A percentile compares a stretch with the other conserved stretches of the same genome.
phyloP scores from a whole-genome alignment of 2,113 vertebrate species.

The Phocoena phocoena region DNA sequence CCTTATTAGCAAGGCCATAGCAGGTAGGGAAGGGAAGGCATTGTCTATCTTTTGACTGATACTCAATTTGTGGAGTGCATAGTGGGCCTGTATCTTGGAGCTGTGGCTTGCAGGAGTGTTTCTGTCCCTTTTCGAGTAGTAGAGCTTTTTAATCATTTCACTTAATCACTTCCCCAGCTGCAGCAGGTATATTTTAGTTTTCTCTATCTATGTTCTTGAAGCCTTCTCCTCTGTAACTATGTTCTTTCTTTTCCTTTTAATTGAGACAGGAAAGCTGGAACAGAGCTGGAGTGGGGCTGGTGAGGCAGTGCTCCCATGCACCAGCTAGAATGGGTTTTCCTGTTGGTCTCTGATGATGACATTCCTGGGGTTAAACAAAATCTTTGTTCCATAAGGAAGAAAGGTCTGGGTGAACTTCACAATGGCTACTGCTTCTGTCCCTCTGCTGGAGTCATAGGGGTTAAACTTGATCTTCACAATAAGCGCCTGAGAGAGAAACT shows the following conservation, averaged over 20 bases:
- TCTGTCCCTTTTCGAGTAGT: background rate
- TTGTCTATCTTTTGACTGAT: background rate
- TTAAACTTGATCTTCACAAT: background rate
- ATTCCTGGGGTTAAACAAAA: background rate
- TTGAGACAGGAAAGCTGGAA: background rate
- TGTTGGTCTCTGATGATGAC: background rate
- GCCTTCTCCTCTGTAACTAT: background rate
- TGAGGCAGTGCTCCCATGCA: too few species aligned
- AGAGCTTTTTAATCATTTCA: background rate
- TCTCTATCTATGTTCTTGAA: background rate
- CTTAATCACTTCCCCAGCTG: background rate
- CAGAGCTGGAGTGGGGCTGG: background rate
- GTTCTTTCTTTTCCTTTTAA: background rate
- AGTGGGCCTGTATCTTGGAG: background rate
- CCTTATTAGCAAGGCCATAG: background rate
- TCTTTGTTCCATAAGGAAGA: background rate
- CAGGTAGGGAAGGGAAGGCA: background rate
- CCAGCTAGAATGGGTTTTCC: background rate
- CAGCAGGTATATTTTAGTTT: background rate
- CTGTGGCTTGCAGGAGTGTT: background rate
- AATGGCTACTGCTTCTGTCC: background rate
- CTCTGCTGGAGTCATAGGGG: background rate
- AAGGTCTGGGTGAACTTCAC: background rate
- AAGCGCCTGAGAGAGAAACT: background rate
- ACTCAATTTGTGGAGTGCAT: background rate